Evolutionary conservation across 2,113 vertebrate genomes (phyloP).

Genomic region (Odocoileus virginianus): DNA sequence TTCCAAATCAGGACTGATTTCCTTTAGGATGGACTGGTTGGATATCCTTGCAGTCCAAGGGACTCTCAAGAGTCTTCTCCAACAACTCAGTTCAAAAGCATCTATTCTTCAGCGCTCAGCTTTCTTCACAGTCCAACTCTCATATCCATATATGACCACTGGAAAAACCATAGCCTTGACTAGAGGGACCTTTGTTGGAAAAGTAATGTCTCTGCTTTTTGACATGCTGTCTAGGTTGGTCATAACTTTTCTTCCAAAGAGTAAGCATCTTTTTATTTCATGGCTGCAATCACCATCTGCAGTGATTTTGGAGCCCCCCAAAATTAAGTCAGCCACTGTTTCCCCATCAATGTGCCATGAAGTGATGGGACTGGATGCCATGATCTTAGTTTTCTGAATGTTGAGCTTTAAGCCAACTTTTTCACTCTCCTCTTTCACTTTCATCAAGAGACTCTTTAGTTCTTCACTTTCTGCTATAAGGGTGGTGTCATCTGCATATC

Average conservation of each 20-base stretch:
- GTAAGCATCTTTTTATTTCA: not conserved
- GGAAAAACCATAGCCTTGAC: not conserved
- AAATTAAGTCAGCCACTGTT: no score
- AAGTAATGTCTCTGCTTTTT: not conserved
- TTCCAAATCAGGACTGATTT: not conserved
- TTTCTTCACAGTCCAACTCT: not conserved
- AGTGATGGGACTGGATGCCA: no score
- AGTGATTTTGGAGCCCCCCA: rapidly evolving
- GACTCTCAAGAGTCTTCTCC: not conserved
- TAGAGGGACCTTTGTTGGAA: not conserved
- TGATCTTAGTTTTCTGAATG: no score
- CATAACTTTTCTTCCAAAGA: not conserved
- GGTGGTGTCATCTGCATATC: no score
- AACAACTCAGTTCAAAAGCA: not conserved
- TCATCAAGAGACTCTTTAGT: no score
- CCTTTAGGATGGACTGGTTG: not conserved
- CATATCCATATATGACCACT: not conserved
- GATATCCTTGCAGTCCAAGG: not conserved
- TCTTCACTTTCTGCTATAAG: no score
- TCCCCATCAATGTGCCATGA: no score
- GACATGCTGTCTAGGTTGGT: not conserved
- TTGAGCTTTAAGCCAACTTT: no score
- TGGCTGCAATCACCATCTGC: no score
- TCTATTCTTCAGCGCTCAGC: not conserved
- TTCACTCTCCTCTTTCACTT: no score